Conservation (phyloP, 2,888 invertebrate species). For the Gymnocheta viridis region DNA sequence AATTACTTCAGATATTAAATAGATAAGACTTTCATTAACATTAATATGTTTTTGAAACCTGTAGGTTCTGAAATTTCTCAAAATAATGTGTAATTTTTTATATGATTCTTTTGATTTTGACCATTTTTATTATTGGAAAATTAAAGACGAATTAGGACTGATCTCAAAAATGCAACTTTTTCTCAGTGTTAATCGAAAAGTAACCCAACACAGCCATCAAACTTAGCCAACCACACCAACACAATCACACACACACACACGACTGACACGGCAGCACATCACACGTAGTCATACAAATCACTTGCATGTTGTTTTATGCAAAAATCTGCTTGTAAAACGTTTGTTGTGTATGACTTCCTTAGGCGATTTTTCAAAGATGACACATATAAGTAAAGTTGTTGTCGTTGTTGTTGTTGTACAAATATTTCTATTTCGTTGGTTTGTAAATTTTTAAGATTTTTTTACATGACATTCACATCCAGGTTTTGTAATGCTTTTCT, state of each 20-base stretch:
- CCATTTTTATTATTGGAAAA: too few species aligned
- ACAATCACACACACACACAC: background rate
- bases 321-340: conserved; percentile 62
- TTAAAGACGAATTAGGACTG: too few species aligned
- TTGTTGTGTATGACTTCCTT: conserved; percentile 66
- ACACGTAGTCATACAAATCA: conserved; percentile 56
- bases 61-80: too few species aligned
- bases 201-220: conserved; percentile 8
- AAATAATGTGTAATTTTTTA: too few species aligned
- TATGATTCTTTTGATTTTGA: background rate
- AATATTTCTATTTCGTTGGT: background rate
- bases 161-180: background rate
- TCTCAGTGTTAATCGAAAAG: conserved; percentile 24
- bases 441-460: conserved; percentile 35
- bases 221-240: background rate
- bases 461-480: conserved; percentile 62
- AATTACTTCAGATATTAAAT: too few species aligned
- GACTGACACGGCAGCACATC: conserved; percentile 20
- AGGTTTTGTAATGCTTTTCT: conserved; percentile 29
- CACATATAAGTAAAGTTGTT: conserved; percentile 47
- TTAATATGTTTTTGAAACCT: too few species aligned
- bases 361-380: conserved; percentile 70
- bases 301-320: conserved; percentile 67
- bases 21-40: too few species aligned
- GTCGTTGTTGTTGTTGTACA: conserved; percentile 14